These are phyloP conservation scores for Platycheirus rosarum DNA, from an alignment of 2,888 invertebrate species.

Conservation along the genomic window DNA sequence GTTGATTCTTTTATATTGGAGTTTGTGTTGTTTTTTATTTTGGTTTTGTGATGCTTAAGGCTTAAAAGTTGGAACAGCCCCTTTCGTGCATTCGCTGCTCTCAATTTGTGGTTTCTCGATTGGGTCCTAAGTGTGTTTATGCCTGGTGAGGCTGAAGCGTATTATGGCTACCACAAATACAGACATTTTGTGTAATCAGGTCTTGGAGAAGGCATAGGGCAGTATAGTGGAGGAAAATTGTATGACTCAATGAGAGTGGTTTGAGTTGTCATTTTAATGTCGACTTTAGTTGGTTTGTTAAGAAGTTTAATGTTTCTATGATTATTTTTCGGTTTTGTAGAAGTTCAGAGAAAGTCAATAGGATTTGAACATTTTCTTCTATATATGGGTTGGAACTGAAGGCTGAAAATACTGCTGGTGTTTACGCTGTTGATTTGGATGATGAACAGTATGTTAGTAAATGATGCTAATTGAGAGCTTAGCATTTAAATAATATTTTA, in stretches of 20 bases:
- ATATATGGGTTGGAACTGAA: no score
- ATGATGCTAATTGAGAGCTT: no score
- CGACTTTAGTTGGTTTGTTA: slow-evolving; percentile 18
- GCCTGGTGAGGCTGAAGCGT: slow-evolving; percentile 22
- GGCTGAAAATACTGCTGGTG: no score
- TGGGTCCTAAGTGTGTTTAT: slow-evolving; percentile 51
- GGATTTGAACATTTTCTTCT: no score
- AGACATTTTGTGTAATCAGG: slow-evolving; percentile 70
- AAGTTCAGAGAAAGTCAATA: no score
- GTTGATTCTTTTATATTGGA: slow-evolving; percentile 17
- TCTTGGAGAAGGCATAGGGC: slow-evolving; percentile 26
- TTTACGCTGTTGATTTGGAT: no score
- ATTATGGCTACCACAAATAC: slow-evolving; percentile 63
- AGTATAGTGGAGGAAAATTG: slow-evolving; percentile 10
- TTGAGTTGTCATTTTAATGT: slow-evolving; percentile 56
- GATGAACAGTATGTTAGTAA: no score
- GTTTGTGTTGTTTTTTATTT: slow-evolving; percentile 13
- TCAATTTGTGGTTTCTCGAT: slow-evolving; percentile 72
- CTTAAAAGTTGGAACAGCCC: slow-evolving; percentile 53
- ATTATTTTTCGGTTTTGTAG: not conserved
- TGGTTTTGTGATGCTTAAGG: slow-evolving; percentile 46
- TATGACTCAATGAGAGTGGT: slow-evolving; percentile 59
- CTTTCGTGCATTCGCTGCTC: slow-evolving; percentile 62
- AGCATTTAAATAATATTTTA: no score
- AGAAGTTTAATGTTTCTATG: slow-evolving; percentile 16